A percentile compares a stretch with the other conserved stretches of the same genome.
Conservation (phyloP, 2,888 invertebrate species). For the Lochmaea crataegi region DNA sequence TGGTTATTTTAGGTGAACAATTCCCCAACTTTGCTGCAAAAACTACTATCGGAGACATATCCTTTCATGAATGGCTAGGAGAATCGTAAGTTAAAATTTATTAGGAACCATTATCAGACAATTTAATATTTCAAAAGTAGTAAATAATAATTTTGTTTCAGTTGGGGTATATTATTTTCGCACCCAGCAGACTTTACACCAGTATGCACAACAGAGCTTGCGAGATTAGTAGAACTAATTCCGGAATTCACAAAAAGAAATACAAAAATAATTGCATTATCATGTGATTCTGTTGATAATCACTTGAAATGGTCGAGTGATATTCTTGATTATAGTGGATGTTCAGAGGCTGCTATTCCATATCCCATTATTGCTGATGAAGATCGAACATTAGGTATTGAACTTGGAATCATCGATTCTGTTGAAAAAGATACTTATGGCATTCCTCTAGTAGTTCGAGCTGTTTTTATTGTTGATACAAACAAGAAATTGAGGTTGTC, state of each 20-base stretch:
- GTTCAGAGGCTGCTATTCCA: constrained; percentile 72
- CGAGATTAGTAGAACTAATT: constrained; percentile 77
- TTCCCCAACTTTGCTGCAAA: too few species aligned
- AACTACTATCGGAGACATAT: constrained; percentile 81
- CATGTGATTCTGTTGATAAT: too few species aligned
- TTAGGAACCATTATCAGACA: too few species aligned
- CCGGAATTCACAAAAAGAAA: constrained; percentile 85
- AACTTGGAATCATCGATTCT: constrained; percentile 93
- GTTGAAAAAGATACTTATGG: constrained; percentile 84
- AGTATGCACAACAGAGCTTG: constrained; percentile 96
- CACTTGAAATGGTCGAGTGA: too few species aligned
- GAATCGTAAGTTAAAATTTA: too few species aligned
- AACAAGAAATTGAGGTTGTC: too few species aligned
- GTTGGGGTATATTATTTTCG: too few species aligned
- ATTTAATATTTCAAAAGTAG: too few species aligned
- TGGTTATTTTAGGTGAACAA: constrained; percentile 83
- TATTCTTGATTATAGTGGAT: constrained; percentile 74
- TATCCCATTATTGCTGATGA: constrained; percentile 95
- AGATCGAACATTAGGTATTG: constrained; percentile 79
- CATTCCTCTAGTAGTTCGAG: constrained; percentile 84
- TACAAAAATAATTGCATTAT: too few species aligned
- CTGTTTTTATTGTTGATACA: too few species aligned
- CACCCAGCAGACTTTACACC: constrained; percentile 99
- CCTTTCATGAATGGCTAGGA: constrained; percentile 89
- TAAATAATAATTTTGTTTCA: too few species aligned